Evolutionary conservation across 2,113 vertebrate genomes (phyloP), one percentile per base, ranked within the genome.

Genomic region (Polypterus bichir): DNA sequence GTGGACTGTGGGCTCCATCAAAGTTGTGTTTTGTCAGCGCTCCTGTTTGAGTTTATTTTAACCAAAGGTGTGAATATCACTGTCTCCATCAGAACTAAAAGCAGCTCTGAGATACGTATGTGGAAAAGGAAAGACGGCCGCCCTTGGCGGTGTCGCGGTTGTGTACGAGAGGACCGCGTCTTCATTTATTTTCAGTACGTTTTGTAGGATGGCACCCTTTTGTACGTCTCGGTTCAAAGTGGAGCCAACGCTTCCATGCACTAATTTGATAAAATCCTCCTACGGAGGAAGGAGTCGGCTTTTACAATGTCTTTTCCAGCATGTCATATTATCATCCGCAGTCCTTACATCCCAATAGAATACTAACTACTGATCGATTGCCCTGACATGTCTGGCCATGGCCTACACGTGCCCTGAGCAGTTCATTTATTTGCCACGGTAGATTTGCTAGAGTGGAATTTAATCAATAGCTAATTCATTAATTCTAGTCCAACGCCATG

Each of bases 401-500:
- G 86, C 87, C 88, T 90, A 87, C 86, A 89, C 46, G 79, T 83
- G 86, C 86, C 88, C 87, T 61, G 77, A 83, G 81, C 87, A 91
- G 81, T 92, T 91, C 90, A 92, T 91, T 90, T 91, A 89, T 91
- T 90, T 89, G 83, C 87, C 83, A 86, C 80, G 81, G 84, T 89
- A 87, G 88, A 91, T 91, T 89, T 90, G 86, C 84, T 88, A 78
- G 85, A 91, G 88, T 87, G 84, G 88, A 89, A 87, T 91, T 86
- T 91, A 92, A 91, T 92, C 91, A 91, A 91, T 92, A 92, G 86
- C 83, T 91, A 87, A 91, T 92, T 91, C 87, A 90, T 91, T 91
- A 87, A 90, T 92, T 91, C 88, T 86, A 77, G 76, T 76, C 74
- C 76, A 79, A 0, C 27, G 80, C 79, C 79, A 74, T 65, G 71